phyloP scores from a whole-genome alignment of 1,140 invertebrate genomes.

The Trypoxylus dichotomus region DNA sequence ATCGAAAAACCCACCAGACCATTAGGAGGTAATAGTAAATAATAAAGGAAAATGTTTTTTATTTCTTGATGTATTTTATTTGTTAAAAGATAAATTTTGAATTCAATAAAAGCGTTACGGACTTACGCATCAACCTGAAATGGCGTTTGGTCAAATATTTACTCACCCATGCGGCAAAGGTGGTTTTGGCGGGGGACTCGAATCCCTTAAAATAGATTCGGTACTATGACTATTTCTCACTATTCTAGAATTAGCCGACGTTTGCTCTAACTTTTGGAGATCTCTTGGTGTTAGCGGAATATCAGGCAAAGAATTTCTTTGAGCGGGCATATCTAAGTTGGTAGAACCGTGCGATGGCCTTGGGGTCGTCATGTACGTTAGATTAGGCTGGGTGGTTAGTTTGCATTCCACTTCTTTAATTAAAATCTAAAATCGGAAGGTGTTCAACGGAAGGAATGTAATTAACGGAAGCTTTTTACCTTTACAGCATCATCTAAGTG shows the following conservation, averaged over 20 bases:
- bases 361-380: conserved; percentile 50
- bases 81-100: no score
- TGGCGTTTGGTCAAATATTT: no score
- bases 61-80: no score
- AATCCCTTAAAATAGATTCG: conserved; percentile 66
- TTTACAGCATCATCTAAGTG: conserved; percentile 79
- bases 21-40: no score
- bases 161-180: conserved; percentile 73
- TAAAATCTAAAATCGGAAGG: conserved; percentile 56
- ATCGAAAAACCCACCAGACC: no score
- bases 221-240: conserved; percentile 73
- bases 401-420: conserved; percentile 68
- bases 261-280: conserved; percentile 68
- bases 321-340: conserved; percentile 51
- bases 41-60: no score
- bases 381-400: conserved; percentile 57
- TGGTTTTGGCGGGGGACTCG: conserved; percentile 81
- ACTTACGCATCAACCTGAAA: no score
- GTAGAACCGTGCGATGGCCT: conserved; percentile 45
- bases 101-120: no score
- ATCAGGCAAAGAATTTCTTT: conserved; percentile 74
- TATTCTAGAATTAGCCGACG: conserved; percentile 54
- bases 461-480: no score
- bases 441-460: no score
- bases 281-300: conserved; percentile 80